Evolutionary conservation across 2,888 invertebrate species (phyloP).

Genomic region (Leucoma salicis): DNA sequence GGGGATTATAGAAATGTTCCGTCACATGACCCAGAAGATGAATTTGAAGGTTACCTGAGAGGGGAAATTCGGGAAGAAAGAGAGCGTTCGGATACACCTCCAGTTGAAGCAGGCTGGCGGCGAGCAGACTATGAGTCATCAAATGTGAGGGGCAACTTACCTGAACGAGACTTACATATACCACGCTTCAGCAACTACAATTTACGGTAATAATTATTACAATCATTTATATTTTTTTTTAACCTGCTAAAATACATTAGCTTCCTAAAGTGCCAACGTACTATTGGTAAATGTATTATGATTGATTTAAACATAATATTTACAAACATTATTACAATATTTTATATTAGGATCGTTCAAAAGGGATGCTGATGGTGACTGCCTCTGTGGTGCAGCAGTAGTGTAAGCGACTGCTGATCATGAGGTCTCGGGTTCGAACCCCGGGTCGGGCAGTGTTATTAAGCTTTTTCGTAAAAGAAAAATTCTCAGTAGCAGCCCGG

Average conservation of each 20-base stretch:
- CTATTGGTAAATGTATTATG: no score
- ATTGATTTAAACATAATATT: no score
- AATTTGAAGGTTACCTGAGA: constrained; percentile 72
- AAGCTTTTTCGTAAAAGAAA: no score
- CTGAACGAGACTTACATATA: constrained; percentile 85
- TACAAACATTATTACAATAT: constrained; percentile 35
- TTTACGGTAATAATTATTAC: constrained; percentile 83
- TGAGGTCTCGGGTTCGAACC: no score
- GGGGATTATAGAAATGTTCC: constrained; percentile 89
- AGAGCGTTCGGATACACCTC: constrained; percentile 53
- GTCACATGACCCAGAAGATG: constrained; percentile 86
- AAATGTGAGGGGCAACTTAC: constrained; percentile 38
- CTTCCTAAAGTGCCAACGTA: no score
- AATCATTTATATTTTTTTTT: no score
- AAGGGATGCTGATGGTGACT: no score
- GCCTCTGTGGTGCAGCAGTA: no score
- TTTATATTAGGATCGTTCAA: constrained; percentile 40
- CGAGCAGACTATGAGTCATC: constrained; percentile 55
- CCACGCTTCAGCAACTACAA: constrained; percentile 83
- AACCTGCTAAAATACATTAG: no score
- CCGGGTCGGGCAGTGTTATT: no score
- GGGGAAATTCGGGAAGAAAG: constrained; percentile 51
- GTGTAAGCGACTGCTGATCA: no score
- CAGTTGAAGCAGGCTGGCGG: constrained; percentile 55
- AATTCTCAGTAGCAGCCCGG: no score